These are phyloP conservation scores for Lagocephalus sceleratus DNA, from an alignment of 2,797 vertebrate genomes.

Conservation along the genomic window DNA sequence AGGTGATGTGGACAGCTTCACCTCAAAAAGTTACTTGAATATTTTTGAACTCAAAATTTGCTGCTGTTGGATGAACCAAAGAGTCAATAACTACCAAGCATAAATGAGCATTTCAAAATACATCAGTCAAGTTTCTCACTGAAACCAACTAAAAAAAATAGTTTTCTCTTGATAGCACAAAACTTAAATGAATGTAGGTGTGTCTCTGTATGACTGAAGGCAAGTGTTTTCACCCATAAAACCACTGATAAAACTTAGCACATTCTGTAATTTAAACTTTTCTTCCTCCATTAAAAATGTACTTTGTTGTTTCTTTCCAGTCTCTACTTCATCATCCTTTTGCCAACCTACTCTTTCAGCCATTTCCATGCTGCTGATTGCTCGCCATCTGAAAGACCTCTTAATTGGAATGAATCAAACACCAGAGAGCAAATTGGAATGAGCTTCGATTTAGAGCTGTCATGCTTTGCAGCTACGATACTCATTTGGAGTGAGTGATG, in stretches of 20 bases:
- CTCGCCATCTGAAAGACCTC: slow-evolving; percentile 58
- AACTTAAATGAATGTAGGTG: no score
- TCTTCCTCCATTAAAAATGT: slow-evolving; percentile 43
- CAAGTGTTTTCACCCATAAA: no score
- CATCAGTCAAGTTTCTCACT: no score
- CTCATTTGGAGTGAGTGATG: slow-evolving; percentile 64
- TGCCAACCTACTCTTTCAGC: slow-evolving; percentile 41
- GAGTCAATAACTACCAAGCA: no score
- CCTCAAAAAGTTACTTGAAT: no score
- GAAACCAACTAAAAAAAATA: no score
- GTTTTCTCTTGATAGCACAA: no score
- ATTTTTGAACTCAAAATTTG: no score
- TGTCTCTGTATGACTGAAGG: no score
- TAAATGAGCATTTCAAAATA: no score
- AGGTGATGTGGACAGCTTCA: no score
- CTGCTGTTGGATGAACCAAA: no score
- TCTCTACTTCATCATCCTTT: slow-evolving; percentile 37
- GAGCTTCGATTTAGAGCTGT: slow-evolving; percentile 65
- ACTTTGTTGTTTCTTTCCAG: slow-evolving; percentile 38
- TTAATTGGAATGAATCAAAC: slow-evolving; percentile 69
- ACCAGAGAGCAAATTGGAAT: slow-evolving; percentile 64
- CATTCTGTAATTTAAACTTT: slow-evolving; percentile 41
- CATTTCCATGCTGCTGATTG: slow-evolving; percentile 58
- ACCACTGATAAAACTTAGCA: slow-evolving; percentile 35
- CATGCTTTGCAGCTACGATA: slow-evolving; percentile 70